Evolutionary conservation across 2,113 vertebrate genomes (phyloP), one percentile per base, ranked within the genome.

Genomic region (Datnioides undecimradiatus): DNA sequence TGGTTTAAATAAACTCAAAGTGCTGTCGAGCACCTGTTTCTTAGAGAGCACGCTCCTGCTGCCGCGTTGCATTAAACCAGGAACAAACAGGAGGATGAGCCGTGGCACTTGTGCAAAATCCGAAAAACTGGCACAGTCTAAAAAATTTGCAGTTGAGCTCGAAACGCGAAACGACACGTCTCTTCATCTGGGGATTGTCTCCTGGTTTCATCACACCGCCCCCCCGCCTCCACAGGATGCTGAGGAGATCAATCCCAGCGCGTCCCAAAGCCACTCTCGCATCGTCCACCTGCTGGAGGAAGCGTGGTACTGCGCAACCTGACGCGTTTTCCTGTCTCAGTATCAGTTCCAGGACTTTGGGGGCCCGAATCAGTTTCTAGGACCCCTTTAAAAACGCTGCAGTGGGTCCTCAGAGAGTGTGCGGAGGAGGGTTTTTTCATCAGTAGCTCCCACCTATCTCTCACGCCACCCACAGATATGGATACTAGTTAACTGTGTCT

Each of bases 381-480:
- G 29, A 19, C 14, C 36, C 52, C 9, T 10, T n/a, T 43, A 34
- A 34, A 65, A 43, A 12, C 12, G 19, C 8, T 41, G 8, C 25
- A 16, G 17, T 45, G 8, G 6, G 23, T 17, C 34, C 9, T 8
- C 36, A 63, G 27, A 69, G 0, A 58, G 49, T 8, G 14, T 64
- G 23, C 23, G 60, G 21, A 74, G 11, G 11, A 5, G 4, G 43
- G n/a, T n/a, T n/a, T 71, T 48, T 16, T 23, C 48, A 71, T 79
- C 73, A 41, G 14, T 40, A 52, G 78, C 76, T 71, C 73, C 81
- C 54, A 81, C 85, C 29, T 27, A 17, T 4, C 7, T 86, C 36
- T 85, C 76, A 60, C 51, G 14, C 48, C 83, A 72, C 72, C 76
- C 84, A 78, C 79, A 68, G 58, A 46, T n/a, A 5, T 21, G 46